A percentile compares a stretch with the other conserved stretches of the same genome.
Conservation (phyloP, 2,797 vertebrate genomes). For the Percopsis omiscomaycus region DNA sequence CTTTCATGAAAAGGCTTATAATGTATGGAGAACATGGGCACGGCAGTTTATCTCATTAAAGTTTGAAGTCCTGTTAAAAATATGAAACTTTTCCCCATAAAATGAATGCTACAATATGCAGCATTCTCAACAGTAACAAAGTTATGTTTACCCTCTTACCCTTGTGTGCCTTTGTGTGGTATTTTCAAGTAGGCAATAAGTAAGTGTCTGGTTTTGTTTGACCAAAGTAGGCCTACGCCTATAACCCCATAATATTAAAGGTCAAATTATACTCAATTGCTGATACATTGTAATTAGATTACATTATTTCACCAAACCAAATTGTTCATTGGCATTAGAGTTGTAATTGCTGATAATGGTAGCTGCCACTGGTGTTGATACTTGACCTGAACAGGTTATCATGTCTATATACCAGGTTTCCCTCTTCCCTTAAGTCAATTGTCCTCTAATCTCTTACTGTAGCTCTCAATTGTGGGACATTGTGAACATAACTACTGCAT, state of each 20-base stretch:
- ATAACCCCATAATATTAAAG: conserved; percentile 28
- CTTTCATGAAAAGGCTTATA: conserved; percentile 3
- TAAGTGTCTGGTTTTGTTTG: not conserved
- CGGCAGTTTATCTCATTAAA: not conserved
- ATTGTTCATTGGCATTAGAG: conserved; percentile 78
- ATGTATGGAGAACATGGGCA: conserved; percentile 1
- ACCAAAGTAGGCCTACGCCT: not conserved
- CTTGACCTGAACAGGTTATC: conserved; percentile 91
- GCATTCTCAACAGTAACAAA: not conserved
- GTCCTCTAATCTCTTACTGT: conserved; percentile 85
- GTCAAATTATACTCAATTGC: conserved; percentile 71
- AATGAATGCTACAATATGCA: not conserved
- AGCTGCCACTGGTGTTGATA: conserved; percentile 73
- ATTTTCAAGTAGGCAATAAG: conserved; percentile 1
- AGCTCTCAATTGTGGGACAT: conserved; percentile 92
- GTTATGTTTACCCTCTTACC: not conserved
- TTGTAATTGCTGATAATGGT: conserved; percentile 74
- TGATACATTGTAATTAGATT: conserved; percentile 65
- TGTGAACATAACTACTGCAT: conserved; percentile 62
- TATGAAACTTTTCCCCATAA: not conserved
- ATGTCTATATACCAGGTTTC: conserved; percentile 81
- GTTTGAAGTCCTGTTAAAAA: not conserved
- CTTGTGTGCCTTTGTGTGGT: not conserved
- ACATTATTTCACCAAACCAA: conserved; percentile 72
- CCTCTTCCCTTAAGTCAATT: conserved; percentile 89